Evolutionary conservation across 2,113 vertebrate species (phyloP).

Genomic region (Neotragus moschatus): DNA sequence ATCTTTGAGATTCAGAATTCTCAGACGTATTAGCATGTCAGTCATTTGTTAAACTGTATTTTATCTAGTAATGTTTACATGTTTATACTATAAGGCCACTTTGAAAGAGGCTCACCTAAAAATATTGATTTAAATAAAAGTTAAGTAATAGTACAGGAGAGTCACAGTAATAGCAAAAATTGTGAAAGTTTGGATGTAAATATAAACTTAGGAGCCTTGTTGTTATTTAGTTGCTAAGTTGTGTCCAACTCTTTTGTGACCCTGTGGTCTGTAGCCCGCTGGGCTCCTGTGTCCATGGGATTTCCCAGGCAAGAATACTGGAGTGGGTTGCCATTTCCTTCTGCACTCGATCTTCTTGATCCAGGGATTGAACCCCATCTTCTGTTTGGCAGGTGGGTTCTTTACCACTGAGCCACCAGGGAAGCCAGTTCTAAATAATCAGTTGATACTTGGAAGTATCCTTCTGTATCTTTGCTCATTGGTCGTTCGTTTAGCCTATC

Average conservation of each 20-base stretch:
- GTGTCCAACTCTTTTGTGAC: neutral
- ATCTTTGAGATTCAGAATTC: neutral
- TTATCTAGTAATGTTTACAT: neutral
- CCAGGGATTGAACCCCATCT: neutral
- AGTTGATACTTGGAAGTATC: neutral
- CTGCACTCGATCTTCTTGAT: neutral
- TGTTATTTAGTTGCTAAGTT: neutral
- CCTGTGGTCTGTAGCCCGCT: neutral
- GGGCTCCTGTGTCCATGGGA: neutral
- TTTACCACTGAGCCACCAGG: neutral
- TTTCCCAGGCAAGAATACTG: neutral
- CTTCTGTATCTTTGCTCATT: neutral
- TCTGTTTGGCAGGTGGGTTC: neutral
- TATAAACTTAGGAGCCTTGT: neutral
- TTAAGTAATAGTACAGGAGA: neutral
- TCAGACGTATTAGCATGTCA: neutral
- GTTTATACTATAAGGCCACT: neutral
- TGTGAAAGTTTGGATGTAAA: neutral
- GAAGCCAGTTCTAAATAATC: neutral
- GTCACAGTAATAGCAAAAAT: neutral
- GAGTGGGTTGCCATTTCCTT: neutral
- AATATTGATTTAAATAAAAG: neutral
- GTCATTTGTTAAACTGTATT: neutral
- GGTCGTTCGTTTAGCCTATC: rapidly evolving
- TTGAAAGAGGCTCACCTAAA: neutral